Base-by-base conservation (phyloP, 2,888 invertebrate species). In the Oscheius sp. region DNA sequence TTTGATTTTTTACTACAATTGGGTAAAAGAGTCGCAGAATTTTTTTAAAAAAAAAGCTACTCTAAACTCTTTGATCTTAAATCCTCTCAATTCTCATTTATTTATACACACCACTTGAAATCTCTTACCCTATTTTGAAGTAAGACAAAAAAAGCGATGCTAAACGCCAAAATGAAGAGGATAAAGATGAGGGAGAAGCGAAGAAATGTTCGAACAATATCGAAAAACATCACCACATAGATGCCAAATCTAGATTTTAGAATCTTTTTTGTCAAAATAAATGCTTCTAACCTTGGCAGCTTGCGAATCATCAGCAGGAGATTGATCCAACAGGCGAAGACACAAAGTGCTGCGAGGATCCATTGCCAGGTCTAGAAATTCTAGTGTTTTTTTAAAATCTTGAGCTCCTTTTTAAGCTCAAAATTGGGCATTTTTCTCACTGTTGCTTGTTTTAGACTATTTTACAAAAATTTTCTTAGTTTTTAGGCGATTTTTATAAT, bases 291-390 rank as follows among this genome's bases (percentile, higher is more conserved):
- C 58, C 48, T 50, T 1, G 88, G 87, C 63, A 88, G 81, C 69
- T 87, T 87, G 57, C 87, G 78, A 65, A 88, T 82, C 74, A 87
- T 86, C 63, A 88, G 81, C 3, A 88, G 75, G 3, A 88, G 74
- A 67, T 87, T 87, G 61, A 87, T 80, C 88, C 88, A 90, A 0
- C 88, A 87, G 68, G 89, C 78, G 79, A 89, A 89, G 20, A 89
- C 86, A 10, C 88, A 85, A 4, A 88, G 81, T 0, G 89, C 87
- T 5, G 89, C 89, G n/a, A 89, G 73, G 64, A 87, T 83, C 89
- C 89, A 89, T 79, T 89, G 89, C 89, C 89, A 89, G 2, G 76
- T 79, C 89, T 89, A 69, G 27, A 65, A 34, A n/a, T n/a, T n/a
- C n/a, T n/a, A 20, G n/a, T 15, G 23, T 20, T 17, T 46, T 46